Evolutionary conservation across 1,140 invertebrate species (phyloP).

Genomic region (Acyrthosiphon pisum): DNA sequence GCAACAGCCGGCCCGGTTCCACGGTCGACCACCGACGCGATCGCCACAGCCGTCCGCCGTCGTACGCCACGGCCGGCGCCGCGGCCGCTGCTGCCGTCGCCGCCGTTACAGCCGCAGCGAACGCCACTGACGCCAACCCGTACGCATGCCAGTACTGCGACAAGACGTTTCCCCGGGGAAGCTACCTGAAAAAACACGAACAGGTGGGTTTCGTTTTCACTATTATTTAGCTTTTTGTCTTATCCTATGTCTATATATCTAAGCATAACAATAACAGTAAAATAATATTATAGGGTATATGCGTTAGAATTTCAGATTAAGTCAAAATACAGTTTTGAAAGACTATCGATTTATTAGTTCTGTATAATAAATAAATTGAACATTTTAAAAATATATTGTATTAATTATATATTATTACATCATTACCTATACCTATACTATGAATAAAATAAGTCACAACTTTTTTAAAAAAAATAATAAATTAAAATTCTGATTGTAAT

Average conservation of each 20-base stretch:
- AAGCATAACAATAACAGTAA: not conserved
- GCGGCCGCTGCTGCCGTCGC: slow-evolving; percentile 74
- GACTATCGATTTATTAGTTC: not conserved
- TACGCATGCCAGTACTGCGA: slow-evolving; percentile 92
- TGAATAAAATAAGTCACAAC: too few relatives aligned
- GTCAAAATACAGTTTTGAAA: not conserved
- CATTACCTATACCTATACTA: too few relatives aligned
- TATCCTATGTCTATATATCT: not conserved
- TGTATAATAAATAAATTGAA: too few relatives aligned
- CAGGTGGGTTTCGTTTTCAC: slow-evolving; percentile 72
- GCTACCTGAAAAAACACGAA: slow-evolving; percentile 90
- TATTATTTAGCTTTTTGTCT: not conserved
- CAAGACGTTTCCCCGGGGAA: slow-evolving; percentile 85
- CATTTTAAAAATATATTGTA: not conserved
- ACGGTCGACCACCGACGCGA: not conserved
- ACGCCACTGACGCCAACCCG: slow-evolving; percentile 75
- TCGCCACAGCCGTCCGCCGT: slow-evolving; percentile 62
- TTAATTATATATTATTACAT: too few relatives aligned
- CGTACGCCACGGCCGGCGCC: slow-evolving; percentile 70
- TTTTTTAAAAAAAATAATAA: too few relatives aligned
- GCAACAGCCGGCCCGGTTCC: slow-evolving; percentile 50
- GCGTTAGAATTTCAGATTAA: not conserved
- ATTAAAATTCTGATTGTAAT: not conserved
- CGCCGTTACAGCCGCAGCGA: slow-evolving; percentile 68
- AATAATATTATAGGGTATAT: not conserved